Evolutionary conservation across 1,140 invertebrate genomes (phyloP), one percentile per base, ranked within the genome.

Genomic region (Formica exsecta): DNA sequence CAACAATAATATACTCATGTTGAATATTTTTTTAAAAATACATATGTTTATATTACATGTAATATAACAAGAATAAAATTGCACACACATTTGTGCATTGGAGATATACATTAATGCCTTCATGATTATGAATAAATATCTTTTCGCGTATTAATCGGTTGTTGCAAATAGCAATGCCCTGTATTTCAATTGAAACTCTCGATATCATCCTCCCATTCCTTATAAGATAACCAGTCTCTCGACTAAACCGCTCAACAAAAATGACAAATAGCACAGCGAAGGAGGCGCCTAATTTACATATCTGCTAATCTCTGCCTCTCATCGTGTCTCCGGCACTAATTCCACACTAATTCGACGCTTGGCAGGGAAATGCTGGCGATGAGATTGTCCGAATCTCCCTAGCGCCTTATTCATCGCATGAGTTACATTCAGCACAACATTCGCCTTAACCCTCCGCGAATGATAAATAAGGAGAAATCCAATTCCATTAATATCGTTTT

Each of bases 221-320:
- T 41, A 51, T 25, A 8, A 54, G 9, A 79, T 68, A 44, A 38
- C 22, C 54, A 44, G n/a, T 38, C 59, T 59, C 44, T 75, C 41
- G 19, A 81, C 51, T 84, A 89, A 86, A 71, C 29, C n/a, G 29
- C 71, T 76, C 70, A 48, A 64, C 86, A 92, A 92, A 92, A 92
- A 92, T 92, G 92, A 92, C 85, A 92, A 92, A 92, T 89, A 89
- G 88, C 86, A 6, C 36, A 83, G 68, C 87, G 75, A 92, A 91
- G 91, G 84, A 92, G 87, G 32, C 84, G 80, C 64, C 84, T 91
- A 79, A 92, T 92, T 92, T 92, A 91, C 92, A 92, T 92, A 90
- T 90, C 86, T 77, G 85, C 86, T 91, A 92, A 92, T 92, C 91
- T 92, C 89, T 87, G 62, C 62, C 54, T 87, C 80, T 87, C 87